phyloP scores from a whole-genome alignment of 2,797 vertebrate species.

The Dryobates pubescens region DNA sequence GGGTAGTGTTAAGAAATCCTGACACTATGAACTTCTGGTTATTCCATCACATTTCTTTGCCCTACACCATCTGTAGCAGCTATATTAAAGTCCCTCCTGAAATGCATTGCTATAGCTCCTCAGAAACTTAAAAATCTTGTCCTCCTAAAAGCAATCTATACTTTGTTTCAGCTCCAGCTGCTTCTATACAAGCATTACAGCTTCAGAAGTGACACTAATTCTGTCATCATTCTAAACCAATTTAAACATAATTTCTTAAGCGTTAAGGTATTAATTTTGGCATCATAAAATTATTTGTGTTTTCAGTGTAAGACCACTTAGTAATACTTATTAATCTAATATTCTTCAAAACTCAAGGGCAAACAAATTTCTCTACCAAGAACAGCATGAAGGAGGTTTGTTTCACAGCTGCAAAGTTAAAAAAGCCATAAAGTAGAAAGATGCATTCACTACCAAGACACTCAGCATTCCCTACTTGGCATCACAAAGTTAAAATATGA shows the following conservation, averaged over 20 bases:
- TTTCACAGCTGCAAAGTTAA: background rate
- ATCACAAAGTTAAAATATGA: background rate
- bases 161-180: background rate
- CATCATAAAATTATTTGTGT: background rate
- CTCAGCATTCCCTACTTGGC: background rate
- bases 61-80: background rate
- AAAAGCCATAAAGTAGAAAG: background rate
- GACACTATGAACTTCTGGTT: background rate
- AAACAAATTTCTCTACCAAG: background rate
- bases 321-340: background rate
- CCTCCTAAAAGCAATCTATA: background rate
- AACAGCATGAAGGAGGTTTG: background rate
- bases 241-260: background rate
- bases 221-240: background rate
- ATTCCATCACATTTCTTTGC: background rate
- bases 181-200: background rate
- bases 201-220: background rate
- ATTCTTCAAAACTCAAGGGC: background rate
- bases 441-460: background rate
- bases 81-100: background rate
- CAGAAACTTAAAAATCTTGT: background rate
- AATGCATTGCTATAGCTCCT: background rate
- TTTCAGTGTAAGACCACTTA: background rate
- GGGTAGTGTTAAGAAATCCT: background rate
- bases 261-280: background rate